Base-by-base conservation (phyloP, 1,140 invertebrate genomes). In the Latrodectus geometricus region DNA sequence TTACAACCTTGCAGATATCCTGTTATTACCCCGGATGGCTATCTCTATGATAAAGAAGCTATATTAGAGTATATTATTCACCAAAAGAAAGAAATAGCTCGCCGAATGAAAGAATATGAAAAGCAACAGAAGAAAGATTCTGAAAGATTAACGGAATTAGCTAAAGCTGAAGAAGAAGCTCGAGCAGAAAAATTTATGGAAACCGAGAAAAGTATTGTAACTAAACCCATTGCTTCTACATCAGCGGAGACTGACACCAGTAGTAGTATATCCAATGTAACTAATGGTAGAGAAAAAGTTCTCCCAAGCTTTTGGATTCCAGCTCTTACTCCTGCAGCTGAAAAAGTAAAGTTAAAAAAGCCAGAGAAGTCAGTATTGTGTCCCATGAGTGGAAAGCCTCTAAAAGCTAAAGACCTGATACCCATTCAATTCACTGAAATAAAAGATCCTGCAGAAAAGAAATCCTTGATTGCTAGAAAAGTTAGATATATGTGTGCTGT, bases 301-400 rank as follows among this genome's bases (percentile, higher is more conserved):
- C 92, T 99, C 61, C 97, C 97, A 0, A 98, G 97, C 92, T 99
- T 99, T 91, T 99, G 98, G 98, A 94, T 99, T 84, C 98, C 98
- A 12, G 95, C 96, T 4, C 94, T 98, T 89, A 96, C 97, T n/a
- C 97, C 97, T 0, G 94, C 95, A 90, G 95, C 95, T 3, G 95
- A 95, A 89, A 91, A 93, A 89, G 91, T 92, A 3, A 94, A 93
- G 88, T 87, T 97, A 3, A 91, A 95, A 83, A 99, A 99, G 91
- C 98, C 98, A 17, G 94, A 98, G 91, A 94, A 95, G 89, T 96
- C 93, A 85, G 95, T 99, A n/a, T 95, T 95, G 80, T 99, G 98
- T 90, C 98, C 98, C 2, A 95, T 99, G 89, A 99, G 96, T 91
- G 95, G 95, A 7, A 95, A 95, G 90, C 95, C 96, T 48, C 90